Percentiles rank a stretch among this genome's conserved stretches.
Evolutionary conservation across 2,888 invertebrate genomes (phyloP).

Genomic region (Synergus japonicus): DNA sequence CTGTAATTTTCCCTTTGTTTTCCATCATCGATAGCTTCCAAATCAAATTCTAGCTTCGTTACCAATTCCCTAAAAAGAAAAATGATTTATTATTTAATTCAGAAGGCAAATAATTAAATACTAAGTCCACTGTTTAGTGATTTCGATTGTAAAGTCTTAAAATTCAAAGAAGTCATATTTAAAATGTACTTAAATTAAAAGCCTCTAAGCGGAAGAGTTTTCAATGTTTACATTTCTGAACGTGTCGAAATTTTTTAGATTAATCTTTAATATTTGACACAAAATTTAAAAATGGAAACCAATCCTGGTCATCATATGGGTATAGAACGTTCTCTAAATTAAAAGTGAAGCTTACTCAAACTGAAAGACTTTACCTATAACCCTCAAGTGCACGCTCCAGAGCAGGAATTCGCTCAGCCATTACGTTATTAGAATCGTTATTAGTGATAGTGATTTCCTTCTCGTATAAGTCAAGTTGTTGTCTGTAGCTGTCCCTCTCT

Average conservation of each 20-base stretch:
- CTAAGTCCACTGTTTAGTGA: not conserved
- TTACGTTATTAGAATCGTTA: constrained; percentile 65
- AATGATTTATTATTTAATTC: not conserved
- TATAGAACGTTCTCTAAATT: not conserved
- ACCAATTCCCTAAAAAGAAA: constrained; percentile 80
- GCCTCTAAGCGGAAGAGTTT: not conserved
- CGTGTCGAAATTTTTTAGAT: too few species aligned
- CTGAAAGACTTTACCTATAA: constrained; percentile 79
- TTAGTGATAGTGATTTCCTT: constrained; percentile 84
- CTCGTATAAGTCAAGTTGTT: constrained; percentile 89
- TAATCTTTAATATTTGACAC: too few species aligned
- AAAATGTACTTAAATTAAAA: not conserved
- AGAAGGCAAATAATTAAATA: not conserved
- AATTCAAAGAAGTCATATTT: not conserved
- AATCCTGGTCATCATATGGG: too few species aligned
- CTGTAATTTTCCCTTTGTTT: constrained; percentile 69
- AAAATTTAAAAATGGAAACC: too few species aligned
- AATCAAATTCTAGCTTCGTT: constrained; percentile 82
- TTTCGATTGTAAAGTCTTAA: not conserved
- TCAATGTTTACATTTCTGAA: too few species aligned
- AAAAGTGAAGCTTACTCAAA: not conserved
- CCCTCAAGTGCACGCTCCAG: constrained; percentile 86
- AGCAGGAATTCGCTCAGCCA: constrained; percentile 84
- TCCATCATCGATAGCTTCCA: constrained; percentile 73
- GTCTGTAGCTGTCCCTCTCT: constrained; percentile 90